Evolutionary conservation across 2,888 invertebrate species (phyloP).

Genomic region (Thyatira batis): DNA sequence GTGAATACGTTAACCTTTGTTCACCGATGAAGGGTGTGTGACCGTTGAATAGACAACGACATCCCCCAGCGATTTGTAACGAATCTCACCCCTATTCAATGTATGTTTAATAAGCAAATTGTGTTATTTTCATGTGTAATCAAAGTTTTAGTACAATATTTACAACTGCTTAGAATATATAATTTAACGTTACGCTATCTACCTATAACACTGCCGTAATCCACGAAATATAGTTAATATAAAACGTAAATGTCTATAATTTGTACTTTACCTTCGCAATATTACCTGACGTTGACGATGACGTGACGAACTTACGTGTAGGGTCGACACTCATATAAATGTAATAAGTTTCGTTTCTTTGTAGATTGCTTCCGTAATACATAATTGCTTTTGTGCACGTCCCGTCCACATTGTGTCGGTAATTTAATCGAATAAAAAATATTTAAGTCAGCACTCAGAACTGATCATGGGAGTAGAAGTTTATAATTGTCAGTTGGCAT

Average conservation of each 20-base stretch:
- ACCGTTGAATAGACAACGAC: constrained; percentile 49
- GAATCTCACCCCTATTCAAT: constrained; percentile 33
- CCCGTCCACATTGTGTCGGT: constrained; percentile 22
- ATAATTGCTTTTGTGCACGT: constrained; percentile 47
- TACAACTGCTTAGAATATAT: not conserved
- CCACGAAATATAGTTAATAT: constrained; percentile 30
- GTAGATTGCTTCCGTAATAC: constrained; percentile 62
- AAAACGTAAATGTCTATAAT: constrained; percentile 48
- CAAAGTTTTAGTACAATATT: not conserved
- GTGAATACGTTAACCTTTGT: constrained; percentile 72
- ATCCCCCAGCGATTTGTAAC: constrained; percentile 53
- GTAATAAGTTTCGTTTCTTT: constrained; percentile 56
- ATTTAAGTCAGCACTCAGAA: constrained; percentile 16
- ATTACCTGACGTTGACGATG: constrained; percentile 50
- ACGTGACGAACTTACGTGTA: too few relatives aligned
- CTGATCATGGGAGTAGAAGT: constrained; percentile 25
- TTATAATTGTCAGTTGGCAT: constrained; percentile 22
- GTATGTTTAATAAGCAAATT: not conserved
- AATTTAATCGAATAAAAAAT: constrained; percentile 42
- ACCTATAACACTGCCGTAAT: constrained; percentile 13
- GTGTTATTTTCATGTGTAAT: constrained; percentile 1
- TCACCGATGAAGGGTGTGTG: constrained; percentile 41
- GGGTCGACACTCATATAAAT: constrained; percentile 28
- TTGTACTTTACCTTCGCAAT: constrained; percentile 26
- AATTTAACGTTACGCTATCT: not conserved